Evolutionary conservation across 2,888 invertebrate species (phyloP), one percentile per base, ranked within the genome.

Genomic region (Aphodius sticticus): DNA sequence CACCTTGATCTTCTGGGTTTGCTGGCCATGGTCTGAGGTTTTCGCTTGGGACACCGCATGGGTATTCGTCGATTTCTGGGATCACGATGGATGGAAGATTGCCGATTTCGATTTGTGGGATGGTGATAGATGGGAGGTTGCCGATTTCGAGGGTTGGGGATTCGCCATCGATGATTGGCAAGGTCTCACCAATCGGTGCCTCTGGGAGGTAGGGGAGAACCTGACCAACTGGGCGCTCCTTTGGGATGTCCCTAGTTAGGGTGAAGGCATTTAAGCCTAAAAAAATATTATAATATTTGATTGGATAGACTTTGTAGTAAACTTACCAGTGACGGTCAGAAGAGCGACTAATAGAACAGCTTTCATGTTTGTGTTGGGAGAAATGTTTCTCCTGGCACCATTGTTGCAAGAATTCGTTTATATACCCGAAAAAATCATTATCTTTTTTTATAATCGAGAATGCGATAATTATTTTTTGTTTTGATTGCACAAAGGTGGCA

Each of bases 221-320:
- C 35, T 74, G 74, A 9, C 26, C 74, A 35, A 74, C 74, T 14
- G 37, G 36, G 12, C 4, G n/a, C n/a, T n/a, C 36, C 37, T 74
- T 74, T 36, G 74, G 74, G 15, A 74, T 35, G 37, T 74, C 74
- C 37, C 74, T 35, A 12, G 74, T 74, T 36, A 74, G 35, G 37
- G 74, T 74, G n/a, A 74, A 74, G 74, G 74, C 74, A n/a, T 74
- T 74, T 35, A 74, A 9, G 74, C 74, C 74, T 74, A n/a, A 70
- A 1, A 70, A 70, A n/a, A 70, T 7, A 6, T 2, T 12, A 3
- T 15, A 70, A n/a, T 16, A n/a, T n/a, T 70, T 70, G 15, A 70
- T 3, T n/a, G 14, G 4, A n/a, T 70, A 16, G 35, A 26, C n/a
- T 74, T 26, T 12, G 37, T 74, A 2, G 35, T 26, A 26, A 15